Conservation (phyloP, 2,888 invertebrate genomes). For the Apoda limacodes region DNA sequence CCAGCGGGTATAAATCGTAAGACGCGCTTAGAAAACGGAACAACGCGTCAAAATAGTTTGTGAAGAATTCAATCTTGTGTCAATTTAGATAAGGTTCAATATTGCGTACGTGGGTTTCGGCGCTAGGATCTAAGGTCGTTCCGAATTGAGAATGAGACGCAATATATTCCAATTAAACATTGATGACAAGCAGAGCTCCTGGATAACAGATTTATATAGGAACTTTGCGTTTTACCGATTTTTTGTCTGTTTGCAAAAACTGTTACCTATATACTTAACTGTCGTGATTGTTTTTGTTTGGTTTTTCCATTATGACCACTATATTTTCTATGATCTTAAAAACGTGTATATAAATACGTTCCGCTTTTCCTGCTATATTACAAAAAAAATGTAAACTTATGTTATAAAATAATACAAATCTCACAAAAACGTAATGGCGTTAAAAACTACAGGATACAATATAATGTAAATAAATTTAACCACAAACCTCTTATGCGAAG, state of each 20-base stretch:
- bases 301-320: too few relatives aligned
- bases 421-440: too few relatives aligned
- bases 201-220: too few relatives aligned
- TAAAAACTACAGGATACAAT: too few relatives aligned
- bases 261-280: not conserved
- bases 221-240: too few relatives aligned
- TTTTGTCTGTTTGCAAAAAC: slow-evolving; percentile 17
- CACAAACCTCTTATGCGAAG: too few relatives aligned
- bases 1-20: slow-evolving; percentile 43
- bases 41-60: slow-evolving; percentile 23
- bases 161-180: slow-evolving; percentile 67
- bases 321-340: too few relatives aligned
- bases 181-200: slow-evolving; percentile 48
- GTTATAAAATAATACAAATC: not conserved
- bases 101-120: slow-evolving; percentile 19
- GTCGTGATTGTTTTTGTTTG: too few relatives aligned
- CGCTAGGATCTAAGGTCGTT: slow-evolving; percentile 38
- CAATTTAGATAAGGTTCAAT: slow-evolving; percentile 23
- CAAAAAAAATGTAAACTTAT: not conserved
- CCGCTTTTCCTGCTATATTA: too few relatives aligned
- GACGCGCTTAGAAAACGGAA: slow-evolving; percentile 30
- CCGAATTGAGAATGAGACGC: slow-evolving; percentile 42
- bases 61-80: slow-evolving; percentile 23
- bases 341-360: too few relatives aligned
- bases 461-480: too few relatives aligned